A percentile compares a stretch with the other conserved stretches of the same genome.
Conservation (phyloP, 2,113 vertebrate genomes). For the Corythoichthys intestinalis region DNA sequence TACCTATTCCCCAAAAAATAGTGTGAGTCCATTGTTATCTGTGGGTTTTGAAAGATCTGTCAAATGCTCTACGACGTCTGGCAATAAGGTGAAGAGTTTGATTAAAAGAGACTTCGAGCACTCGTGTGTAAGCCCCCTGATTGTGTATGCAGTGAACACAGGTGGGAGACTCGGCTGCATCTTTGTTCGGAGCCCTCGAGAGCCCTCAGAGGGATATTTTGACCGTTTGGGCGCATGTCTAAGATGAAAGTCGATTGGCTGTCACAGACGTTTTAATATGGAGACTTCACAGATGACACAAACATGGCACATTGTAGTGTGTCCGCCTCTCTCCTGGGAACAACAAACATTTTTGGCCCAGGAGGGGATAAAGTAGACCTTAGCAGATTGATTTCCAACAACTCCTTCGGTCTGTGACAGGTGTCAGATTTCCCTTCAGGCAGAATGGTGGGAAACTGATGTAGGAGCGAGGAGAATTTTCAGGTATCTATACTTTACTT, state of each 20-base stretch:
- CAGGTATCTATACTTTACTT: background rate
- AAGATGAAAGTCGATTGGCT: conserved; percentile 17
- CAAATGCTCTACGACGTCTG: background rate
- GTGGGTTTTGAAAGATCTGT: background rate
- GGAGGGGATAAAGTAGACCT: conserved; percentile 19
- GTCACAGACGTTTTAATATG: background rate
- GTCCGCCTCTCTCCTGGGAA: conserved; percentile 13
- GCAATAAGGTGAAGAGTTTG: background rate
- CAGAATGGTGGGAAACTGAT: conserved; percentile 30
- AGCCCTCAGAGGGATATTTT: conserved; percentile 21
- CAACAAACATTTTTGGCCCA: conserved; percentile 20
- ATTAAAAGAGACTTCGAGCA: background rate
- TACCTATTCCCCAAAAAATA: too few relatives aligned
- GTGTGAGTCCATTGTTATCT: background rate
- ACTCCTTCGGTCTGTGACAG: conserved; percentile 56
- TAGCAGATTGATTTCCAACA: conserved; percentile 48
- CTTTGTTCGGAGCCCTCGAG: conserved; percentile 24
- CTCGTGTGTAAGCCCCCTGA: background rate
- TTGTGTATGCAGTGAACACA: background rate
- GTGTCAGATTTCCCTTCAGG: conserved; percentile 64
- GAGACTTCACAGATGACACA: conserved; percentile 6
- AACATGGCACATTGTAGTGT: conserved; percentile 18
- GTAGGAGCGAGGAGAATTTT: background rate
- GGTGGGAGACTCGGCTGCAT: conserved; percentile 46
- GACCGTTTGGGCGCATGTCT: conserved; percentile 19